Base-by-base conservation (phyloP, 2,797 vertebrate genomes). In the Rhinichthys osculus region DNA sequence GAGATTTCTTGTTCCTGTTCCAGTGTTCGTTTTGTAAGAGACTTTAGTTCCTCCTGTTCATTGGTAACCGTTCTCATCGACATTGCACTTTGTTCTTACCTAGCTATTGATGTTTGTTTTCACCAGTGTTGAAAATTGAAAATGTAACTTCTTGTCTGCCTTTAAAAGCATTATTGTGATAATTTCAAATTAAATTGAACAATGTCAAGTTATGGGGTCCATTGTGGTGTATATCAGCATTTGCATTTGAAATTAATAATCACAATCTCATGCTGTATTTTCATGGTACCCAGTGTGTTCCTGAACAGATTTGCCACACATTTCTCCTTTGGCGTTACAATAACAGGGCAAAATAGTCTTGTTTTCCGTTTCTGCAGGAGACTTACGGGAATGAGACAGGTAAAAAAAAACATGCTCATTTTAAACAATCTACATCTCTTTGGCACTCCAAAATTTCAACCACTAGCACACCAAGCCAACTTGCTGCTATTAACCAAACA, bases 211-310 rank as follows among this genome's bases (percentile, higher is more conserved):
- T 78, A 67, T 78, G 82, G 82, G 73, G 82, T 62, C 82, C 57
- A 40, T 73, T 84, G 59, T 84, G 82, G 82, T 78, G 82, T 62
- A 84, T 84, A 52, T 84, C 82, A 47, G 59, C 81, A 72, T 83
- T 83, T 62, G 42, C 81, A 70, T 83, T 83, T 74, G 64, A 72
- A 71, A 50, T 67, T 59, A 74, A 74, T 64, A 83, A 72, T 64
- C 82, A 76, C 14, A 83, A 84, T 77, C 73, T 76, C 35, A 84
- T 84, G 82, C 59, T 59, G 27, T 84, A 84, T 77, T 84, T 84
- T 62, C 82, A 84, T 66, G 73, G 82, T 7, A 84, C 82, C 42
- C 57, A 78, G 57, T 84, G 69, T 84, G 82, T 84, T 42, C 40
- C 82, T 62, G 47, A 30, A 78, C 73, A 84, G 69, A 57, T 84